Evolutionary conservation across 2,113 vertebrate genomes (phyloP).

Genomic region (Ondatra zibethicus): DNA sequence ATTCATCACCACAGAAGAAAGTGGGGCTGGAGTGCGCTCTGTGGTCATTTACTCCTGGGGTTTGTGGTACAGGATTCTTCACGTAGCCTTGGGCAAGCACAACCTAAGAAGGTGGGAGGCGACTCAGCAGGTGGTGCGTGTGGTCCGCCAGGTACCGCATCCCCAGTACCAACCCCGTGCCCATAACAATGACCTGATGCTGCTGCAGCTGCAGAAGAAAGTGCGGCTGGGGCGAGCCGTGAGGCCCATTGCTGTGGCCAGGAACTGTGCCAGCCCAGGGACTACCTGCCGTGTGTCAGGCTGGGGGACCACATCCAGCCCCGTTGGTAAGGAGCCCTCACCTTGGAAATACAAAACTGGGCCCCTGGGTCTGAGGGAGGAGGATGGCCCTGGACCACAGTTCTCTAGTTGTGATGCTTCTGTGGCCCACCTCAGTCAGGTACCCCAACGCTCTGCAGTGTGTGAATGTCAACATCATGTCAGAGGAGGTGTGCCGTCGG

Average conservation of each 20-base stretch:
- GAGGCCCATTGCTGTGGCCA: conserved; percentile 84
- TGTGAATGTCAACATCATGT: conserved; percentile 55
- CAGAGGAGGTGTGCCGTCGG: background rate
- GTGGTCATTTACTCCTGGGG: background rate
- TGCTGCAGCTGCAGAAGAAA: conserved; percentile 84
- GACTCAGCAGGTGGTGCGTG: conserved; percentile 64
- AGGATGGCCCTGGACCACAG: background rate
- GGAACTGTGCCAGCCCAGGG: conserved; percentile 83
- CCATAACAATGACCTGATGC: conserved; percentile 90
- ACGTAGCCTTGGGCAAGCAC: conserved; percentile 72
- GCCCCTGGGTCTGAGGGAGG: background rate
- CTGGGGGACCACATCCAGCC: conserved; percentile 85
- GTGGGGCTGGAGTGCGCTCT: background rate
- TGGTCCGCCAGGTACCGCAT: conserved; percentile 75
- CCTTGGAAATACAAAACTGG: background rate
- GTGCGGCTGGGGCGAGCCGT: conserved; percentile 85
- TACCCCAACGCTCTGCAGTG: conserved; percentile 75
- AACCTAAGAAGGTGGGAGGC: conserved; percentile 63
- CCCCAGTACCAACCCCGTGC: conserved; percentile 83
- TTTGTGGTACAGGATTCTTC: conserved; percentile 58
- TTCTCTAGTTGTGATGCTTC: background rate
- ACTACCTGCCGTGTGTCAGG: conserved; percentile 86
- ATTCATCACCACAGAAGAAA: background rate
- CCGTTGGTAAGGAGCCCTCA: conserved; percentile 35
- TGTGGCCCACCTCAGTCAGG: background rate